Conservation (phyloP, 2,888 invertebrate genomes). For the Drosophila phalerata region DNA sequence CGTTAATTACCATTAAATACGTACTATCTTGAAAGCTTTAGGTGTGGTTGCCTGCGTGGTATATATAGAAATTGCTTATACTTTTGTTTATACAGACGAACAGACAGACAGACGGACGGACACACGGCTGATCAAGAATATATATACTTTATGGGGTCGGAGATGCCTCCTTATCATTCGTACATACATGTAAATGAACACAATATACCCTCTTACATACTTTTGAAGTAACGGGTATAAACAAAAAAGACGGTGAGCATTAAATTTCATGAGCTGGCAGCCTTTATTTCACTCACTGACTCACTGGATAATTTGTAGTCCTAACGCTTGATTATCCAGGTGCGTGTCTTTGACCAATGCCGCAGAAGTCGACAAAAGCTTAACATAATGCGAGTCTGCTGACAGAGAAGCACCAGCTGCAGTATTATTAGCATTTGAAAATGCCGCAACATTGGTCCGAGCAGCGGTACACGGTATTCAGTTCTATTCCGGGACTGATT, state of each 20-base stretch:
- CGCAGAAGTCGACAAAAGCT: background rate
- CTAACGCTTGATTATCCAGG: slow-evolving; percentile 29
- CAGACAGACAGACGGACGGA: too few species aligned
- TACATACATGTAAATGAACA: too few species aligned
- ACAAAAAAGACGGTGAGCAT: slow-evolving; percentile 43
- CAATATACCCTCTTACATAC: too few species aligned
- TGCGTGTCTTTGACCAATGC: slow-evolving; percentile 3
- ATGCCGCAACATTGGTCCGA: background rate
- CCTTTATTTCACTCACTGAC: slow-evolving; percentile 54
- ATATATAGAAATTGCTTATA: too few species aligned
- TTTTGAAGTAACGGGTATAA: slow-evolving; percentile 1
- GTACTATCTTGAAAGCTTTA: too few species aligned
- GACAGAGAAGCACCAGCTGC: background rate
- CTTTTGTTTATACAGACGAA: too few species aligned
- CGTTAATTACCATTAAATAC: too few species aligned
- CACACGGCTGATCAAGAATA: too few species aligned
- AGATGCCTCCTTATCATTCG: too few species aligned
- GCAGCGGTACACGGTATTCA: background rate
- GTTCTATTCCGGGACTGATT: background rate
- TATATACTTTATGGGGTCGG: too few species aligned
- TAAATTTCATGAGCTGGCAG: slow-evolving; percentile 63
- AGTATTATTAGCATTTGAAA: background rate
- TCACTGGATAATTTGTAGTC: slow-evolving; percentile 62
- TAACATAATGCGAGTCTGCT: background rate
- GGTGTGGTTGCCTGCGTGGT: too few species aligned